Evolutionary conservation across 2,113 vertebrate genomes (phyloP).

Genomic region (Varanus salvator): DNA sequence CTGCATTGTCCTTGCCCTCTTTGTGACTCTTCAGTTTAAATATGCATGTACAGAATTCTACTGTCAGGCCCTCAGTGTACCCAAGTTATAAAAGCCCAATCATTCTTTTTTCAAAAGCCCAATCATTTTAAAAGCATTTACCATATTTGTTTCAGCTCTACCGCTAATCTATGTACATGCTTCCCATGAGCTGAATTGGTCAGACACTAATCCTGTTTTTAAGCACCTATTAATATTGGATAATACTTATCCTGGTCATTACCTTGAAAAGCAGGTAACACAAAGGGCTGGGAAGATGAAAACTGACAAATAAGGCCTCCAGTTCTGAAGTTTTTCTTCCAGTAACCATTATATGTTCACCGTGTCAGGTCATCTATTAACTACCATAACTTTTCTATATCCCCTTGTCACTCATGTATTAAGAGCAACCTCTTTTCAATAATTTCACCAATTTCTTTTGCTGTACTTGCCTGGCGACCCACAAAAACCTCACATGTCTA

Average conservation of each 20-base stretch:
- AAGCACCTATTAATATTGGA: neutral
- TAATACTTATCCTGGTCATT: accelerated
- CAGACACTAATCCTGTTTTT: slow-evolving; percentile 2
- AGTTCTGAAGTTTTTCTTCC: neutral
- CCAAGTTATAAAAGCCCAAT: neutral
- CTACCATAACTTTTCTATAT: neutral
- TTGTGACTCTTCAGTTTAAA: neutral
- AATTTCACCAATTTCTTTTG: neutral
- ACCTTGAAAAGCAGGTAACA: neutral
- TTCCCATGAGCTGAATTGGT: neutral
- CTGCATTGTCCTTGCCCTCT: no score
- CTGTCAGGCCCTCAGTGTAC: no score
- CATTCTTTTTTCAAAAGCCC: no score
- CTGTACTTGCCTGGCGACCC: neutral
- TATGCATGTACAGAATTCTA: neutral
- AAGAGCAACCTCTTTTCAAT: neutral
- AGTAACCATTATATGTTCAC: neutral
- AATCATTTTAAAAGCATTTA: neutral
- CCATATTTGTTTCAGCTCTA: neutral
- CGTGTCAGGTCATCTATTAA: neutral
- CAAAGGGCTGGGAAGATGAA: neutral
- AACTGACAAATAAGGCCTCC: neutral
- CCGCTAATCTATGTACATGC: neutral
- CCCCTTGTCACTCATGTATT: neutral
- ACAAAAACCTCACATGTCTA: neutral